Evolutionary conservation across 35 echinoderm and acorn worm genomes (phyloP).

Genomic region (Ptychodera flava): DNA sequence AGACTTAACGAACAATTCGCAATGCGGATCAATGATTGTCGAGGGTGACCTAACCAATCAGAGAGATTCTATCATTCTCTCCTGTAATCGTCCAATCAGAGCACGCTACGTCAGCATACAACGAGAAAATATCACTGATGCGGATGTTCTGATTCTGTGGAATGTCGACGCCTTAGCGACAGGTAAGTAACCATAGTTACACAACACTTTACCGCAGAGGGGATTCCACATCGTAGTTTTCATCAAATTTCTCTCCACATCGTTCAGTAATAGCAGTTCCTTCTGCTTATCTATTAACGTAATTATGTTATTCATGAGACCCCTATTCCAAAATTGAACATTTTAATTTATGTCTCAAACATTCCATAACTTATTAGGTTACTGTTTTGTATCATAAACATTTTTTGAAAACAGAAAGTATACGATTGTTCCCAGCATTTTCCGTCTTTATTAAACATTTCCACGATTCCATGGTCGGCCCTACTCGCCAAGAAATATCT

Average conservation of each 20-base stretch:
- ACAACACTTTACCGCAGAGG: not conserved
- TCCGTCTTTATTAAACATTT: too few species aligned
- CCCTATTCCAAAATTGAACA: too few species aligned
- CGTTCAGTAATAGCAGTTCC: too few species aligned
- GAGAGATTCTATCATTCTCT: not conserved
- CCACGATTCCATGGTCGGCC: too few species aligned
- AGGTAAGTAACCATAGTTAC: not conserved
- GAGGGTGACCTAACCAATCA: not conserved
- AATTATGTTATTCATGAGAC: too few species aligned
- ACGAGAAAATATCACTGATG: not conserved
- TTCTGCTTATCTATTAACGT: too few species aligned
- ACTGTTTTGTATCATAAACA: too few species aligned
- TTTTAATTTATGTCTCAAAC: too few species aligned
- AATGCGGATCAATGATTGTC: not conserved
- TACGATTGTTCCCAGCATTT: too few species aligned
- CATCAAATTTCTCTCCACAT: not conserved
- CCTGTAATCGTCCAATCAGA: not conserved
- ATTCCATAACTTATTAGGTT: too few species aligned
- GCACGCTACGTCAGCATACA: not conserved
- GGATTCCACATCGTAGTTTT: not conserved
- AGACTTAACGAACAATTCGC: not conserved
- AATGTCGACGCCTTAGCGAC: not conserved
- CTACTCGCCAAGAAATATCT: too few species aligned
- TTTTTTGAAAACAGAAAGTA: too few species aligned
- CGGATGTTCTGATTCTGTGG: not conserved